Percentiles rank a stretch among this genome's conserved stretches.
Evolutionary conservation across 2,888 invertebrate species (phyloP).

Genomic region (Andrena trimmerana): DNA sequence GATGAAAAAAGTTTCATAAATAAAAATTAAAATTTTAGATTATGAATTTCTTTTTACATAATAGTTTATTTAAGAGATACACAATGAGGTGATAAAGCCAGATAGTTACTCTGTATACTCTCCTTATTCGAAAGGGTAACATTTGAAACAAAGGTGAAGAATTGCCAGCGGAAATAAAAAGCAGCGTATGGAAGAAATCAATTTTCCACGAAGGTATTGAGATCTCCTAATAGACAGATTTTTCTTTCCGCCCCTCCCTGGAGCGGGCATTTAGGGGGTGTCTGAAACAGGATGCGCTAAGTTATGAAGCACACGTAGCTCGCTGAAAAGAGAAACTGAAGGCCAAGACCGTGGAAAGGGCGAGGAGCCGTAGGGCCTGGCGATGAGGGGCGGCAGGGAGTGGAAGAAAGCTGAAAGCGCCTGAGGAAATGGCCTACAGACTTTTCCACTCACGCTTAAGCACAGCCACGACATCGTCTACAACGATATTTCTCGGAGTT

Average conservation of each 20-base stretch:
- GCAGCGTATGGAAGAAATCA: slow-evolving; percentile 20
- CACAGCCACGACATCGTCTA: slow-evolving; percentile 49
- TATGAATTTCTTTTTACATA: too few relatives aligned
- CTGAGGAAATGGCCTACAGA: slow-evolving; percentile 76
- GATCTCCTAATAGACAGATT: slow-evolving; percentile 12
- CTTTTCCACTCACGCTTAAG: slow-evolving; percentile 76
- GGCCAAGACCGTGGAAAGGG: slow-evolving; percentile 7
- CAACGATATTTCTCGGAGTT: slow-evolving; percentile 69
- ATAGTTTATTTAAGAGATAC: background rate
- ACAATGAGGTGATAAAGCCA: too few relatives aligned
- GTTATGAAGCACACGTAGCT: slow-evolving; percentile 40
- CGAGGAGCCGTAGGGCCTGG: background rate
- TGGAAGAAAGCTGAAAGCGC: slow-evolving; percentile 57
- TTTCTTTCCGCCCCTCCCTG: slow-evolving; percentile 27
- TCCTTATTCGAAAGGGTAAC: too few relatives aligned
- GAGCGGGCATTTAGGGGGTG: slow-evolving; percentile 12
- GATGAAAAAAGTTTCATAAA: too few relatives aligned
- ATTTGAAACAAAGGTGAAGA: background rate
- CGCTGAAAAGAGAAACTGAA: slow-evolving; percentile 18
- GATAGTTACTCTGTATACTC: too few relatives aligned
- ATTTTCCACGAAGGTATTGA: slow-evolving; percentile 32
- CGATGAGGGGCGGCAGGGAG: slow-evolving; percentile 6
- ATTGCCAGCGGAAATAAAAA: background rate
- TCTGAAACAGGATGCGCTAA: slow-evolving; percentile 30
- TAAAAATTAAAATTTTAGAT: too few relatives aligned